A percentile compares a stretch with the other conserved stretches of the same genome.
These are phyloP conservation scores for Garrulus glandarius DNA, from an alignment of 2,797 vertebrate genomes.

Conservation along the genomic window DNA sequence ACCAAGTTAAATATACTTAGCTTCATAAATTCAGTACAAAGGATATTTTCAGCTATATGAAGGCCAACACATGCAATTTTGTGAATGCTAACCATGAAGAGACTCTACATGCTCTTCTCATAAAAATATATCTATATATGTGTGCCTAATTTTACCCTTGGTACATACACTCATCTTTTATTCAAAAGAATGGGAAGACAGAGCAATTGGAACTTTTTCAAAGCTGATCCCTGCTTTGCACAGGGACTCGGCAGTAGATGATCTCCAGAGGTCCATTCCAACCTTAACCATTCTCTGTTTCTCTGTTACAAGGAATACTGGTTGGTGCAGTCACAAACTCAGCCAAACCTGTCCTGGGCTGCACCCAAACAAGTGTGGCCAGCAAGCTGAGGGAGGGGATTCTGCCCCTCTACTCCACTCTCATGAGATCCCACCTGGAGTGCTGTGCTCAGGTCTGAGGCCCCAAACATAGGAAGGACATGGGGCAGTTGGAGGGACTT, in stretches of 20 bases:
- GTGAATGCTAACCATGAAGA: not conserved
- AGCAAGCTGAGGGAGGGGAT: not conserved
- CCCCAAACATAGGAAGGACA: not conserved
- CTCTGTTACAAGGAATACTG: not conserved
- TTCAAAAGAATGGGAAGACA: not conserved
- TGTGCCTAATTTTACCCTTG: not conserved
- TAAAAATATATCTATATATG: not conserved
- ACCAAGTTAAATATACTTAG: not conserved
- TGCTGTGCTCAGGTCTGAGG: not conserved
- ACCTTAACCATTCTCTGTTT: not conserved
- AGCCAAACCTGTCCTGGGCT: not conserved
- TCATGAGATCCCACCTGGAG: not conserved
- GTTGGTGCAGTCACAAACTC: not conserved
- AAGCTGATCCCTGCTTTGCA: not conserved
- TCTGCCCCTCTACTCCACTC: not conserved
- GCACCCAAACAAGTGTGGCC: no score
- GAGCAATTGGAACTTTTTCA: not conserved
- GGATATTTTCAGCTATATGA: not conserved
- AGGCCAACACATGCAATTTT: not conserved
- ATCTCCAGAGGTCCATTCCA: not conserved
- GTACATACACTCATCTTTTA: not conserved
- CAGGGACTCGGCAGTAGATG: not conserved
- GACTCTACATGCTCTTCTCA: not conserved
- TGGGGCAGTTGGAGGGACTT: not conserved
- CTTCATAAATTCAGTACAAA: not conserved